Evolutionary conservation across 2,888 invertebrate species (phyloP).

Genomic region (Anodontia alba): DNA sequence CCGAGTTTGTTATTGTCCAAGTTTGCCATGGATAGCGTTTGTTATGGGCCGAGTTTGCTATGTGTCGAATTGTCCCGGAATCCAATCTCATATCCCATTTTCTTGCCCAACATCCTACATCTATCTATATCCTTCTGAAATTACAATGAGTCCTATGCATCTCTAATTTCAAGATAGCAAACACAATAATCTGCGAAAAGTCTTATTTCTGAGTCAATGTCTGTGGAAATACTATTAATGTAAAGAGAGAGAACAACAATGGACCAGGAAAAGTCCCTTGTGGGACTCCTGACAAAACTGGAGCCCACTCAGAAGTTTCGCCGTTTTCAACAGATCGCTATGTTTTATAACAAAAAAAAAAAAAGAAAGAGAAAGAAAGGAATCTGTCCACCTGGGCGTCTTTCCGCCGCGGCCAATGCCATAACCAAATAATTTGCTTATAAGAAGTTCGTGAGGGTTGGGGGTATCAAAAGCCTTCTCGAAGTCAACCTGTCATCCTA

Average conservation of each 20-base stretch:
- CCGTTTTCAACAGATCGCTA: not conserved
- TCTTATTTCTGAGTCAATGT: not conserved
- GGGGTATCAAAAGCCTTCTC: not conserved
- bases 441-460: constrained; percentile 1
- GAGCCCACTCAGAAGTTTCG: not conserved
- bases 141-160: too few species aligned
- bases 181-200: not conserved
- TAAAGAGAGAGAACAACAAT: not conserved
- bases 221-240: not conserved
- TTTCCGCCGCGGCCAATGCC: not conserved
- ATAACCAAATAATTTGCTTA: not conserved
- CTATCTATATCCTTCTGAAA: too few species aligned
- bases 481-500: not conserved
- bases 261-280: too few species aligned
- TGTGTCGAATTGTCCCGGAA: too few species aligned
- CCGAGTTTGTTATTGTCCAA: too few species aligned
- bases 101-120: too few species aligned
- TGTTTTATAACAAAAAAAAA: not conserved
- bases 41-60: too few species aligned
- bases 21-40: too few species aligned
- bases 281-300: not conserved
- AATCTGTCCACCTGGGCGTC: not conserved
- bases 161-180: too few species aligned
- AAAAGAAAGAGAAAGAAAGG: too few species aligned
- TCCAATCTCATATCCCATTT: too few species aligned